Conservation (phyloP, 2,888 invertebrate species). For the Drosophila kuntzei region DNA sequence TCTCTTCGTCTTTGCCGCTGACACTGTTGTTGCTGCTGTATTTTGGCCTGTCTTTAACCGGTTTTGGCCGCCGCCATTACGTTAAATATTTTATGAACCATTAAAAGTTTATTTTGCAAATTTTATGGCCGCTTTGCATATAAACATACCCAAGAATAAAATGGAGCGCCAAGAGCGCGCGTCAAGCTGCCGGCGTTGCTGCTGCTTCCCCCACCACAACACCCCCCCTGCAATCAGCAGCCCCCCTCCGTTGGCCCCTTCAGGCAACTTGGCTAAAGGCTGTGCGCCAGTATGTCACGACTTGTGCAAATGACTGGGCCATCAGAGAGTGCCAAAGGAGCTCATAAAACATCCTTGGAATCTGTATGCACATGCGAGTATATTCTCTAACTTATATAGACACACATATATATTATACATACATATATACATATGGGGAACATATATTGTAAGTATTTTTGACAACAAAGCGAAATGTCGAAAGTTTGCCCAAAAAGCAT, state of each 20-base stretch:
- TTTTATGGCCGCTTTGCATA: constrained; percentile 82
- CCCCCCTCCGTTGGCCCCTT: not conserved
- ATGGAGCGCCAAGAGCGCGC: constrained; percentile 48
- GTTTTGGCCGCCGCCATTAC: constrained; percentile 72
- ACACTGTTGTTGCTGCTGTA: constrained; percentile 11
- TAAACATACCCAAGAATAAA: constrained; percentile 43
- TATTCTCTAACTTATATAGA: not conserved
- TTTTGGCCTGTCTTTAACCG: constrained; percentile 70
- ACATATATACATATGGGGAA: not conserved
- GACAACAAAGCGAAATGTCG: constrained; percentile 54
- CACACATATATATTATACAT: constrained; percentile 9
- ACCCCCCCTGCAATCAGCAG: not conserved
- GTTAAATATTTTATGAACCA: constrained; percentile 82
- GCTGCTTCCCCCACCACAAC: not conserved
- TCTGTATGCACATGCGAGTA: constrained; percentile 38
- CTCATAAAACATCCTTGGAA: constrained; percentile 72
- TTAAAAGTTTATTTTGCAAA: constrained; percentile 78
- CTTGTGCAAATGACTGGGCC: constrained; percentile 76
- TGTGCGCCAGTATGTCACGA: constrained; percentile 71
- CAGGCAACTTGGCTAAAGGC: constrained; percentile 39
- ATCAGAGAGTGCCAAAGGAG: constrained; percentile 77
- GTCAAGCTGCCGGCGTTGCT: constrained; percentile 47
- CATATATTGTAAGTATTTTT: constrained; percentile 30
- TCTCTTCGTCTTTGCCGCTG: constrained; percentile 13
- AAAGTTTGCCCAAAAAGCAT: constrained; percentile 36